Evolutionary conservation across 2,888 invertebrate species (phyloP).

Genomic region (Helobdella robusta): DNA sequence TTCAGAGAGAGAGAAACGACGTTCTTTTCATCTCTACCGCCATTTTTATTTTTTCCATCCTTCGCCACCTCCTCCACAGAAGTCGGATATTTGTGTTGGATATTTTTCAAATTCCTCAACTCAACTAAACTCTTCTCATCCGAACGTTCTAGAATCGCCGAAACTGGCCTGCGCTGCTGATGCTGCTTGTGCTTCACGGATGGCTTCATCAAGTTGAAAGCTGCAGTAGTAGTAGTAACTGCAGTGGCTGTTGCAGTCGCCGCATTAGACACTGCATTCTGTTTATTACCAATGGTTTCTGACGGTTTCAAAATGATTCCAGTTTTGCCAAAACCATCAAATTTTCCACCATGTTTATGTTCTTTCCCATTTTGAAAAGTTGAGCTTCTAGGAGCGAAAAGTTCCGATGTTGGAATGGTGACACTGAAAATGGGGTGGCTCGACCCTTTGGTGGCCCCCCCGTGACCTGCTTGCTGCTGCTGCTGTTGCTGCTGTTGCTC

Average conservation of each 20-base stretch:
- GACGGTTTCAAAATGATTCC: not conserved
- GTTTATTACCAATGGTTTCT: not conserved
- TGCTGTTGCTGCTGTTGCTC: constrained; percentile 7
- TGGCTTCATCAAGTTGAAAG: not conserved
- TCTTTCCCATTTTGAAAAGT: not conserved
- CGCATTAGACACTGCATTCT: not conserved
- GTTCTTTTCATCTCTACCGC: too few relatives aligned
- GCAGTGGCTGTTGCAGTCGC: not conserved
- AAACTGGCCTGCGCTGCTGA: not conserved
- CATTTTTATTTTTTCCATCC: not conserved
- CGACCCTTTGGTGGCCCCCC: not conserved
- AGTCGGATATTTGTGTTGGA: not conserved
- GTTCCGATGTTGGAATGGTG: not conserved
- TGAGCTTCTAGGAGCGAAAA: not conserved
- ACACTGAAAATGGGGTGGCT: not conserved
- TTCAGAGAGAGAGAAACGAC: not conserved
- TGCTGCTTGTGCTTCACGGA: not conserved
- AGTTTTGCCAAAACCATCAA: constrained; percentile 1
- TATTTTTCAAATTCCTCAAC: constrained; percentile 7
- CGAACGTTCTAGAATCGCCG: constrained; percentile 2
- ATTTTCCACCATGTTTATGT: constrained; percentile 2
- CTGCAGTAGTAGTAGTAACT: not conserved
- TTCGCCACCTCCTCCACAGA: not conserved
- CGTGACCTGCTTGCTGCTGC: not conserved
- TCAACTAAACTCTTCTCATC: constrained; percentile 2